phyloP scores from a whole-genome alignment of 2,797 vertebrate genomes.

The Mormyrus proboscirostris region DNA sequence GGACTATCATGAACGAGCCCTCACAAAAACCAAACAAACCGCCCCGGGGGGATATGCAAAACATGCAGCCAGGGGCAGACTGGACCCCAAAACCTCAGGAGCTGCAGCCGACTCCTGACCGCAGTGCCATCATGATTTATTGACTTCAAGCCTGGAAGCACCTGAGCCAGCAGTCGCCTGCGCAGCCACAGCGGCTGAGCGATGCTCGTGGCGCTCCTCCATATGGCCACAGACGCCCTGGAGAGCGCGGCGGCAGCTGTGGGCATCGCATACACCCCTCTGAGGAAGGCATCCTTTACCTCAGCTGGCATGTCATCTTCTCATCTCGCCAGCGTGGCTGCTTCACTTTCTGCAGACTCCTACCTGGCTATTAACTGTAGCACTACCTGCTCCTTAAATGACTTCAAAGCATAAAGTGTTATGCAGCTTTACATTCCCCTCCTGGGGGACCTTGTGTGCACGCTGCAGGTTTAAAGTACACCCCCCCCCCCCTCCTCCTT shows the following conservation, averaged over 20 bases:
- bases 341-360: neutral
- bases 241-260: neutral
- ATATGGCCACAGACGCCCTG: neutral
- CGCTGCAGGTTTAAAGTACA: neutral
- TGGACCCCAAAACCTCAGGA: neutral
- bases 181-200: neutral
- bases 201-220: neutral
- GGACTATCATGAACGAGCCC: neutral
- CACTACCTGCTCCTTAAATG: neutral
- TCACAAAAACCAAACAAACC: neutral
- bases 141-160: neutral
- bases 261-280: neutral
- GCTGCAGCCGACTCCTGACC: neutral
- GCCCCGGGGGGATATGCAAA: neutral
- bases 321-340: neutral
- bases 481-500: constrained; percentile 30
- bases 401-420: neutral
- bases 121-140: neutral
- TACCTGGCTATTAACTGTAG: neutral
- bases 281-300: neutral
- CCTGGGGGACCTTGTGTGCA: neutral
- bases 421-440: neutral
- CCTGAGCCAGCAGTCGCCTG: neutral
- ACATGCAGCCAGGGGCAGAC: neutral
- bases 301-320: neutral